Percentiles rank a stretch among this genome's conserved stretches.
phyloP scores from a whole-genome alignment of 2,113 vertebrate species.

The Lophius piscatorius region DNA sequence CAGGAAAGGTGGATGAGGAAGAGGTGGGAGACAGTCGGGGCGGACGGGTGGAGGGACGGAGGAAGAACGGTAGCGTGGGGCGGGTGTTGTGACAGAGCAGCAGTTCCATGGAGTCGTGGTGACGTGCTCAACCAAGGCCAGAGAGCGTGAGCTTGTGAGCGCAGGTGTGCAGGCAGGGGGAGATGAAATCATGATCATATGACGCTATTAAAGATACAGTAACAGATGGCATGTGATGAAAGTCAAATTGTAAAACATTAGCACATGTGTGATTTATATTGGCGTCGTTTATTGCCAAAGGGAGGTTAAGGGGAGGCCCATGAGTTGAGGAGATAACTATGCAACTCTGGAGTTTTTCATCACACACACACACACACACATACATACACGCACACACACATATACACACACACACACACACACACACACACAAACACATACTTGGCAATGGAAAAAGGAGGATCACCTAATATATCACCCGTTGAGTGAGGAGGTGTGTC shows the following conservation, averaged over 20 bases:
- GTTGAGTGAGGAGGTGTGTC: background rate
- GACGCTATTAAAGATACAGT: conserved; percentile 28
- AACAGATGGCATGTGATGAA: conserved; percentile 25
- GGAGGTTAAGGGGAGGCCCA: conserved; percentile 9
- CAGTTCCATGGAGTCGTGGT: conserved; percentile 10
- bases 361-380: background rate
- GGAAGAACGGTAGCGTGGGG: conserved; percentile 43
- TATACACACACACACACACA: background rate
- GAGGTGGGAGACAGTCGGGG: conserved; percentile 32
- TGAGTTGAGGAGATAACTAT: conserved; percentile 11
- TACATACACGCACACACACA: background rate
- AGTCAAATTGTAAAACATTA: conserved; percentile 43
- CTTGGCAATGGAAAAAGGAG: conserved; percentile 22
- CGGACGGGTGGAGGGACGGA: conserved; percentile 21
- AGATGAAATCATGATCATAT: background rate
- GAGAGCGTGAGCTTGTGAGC: background rate
- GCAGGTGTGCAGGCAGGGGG: too few relatives aligned
- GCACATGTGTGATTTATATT: background rate
- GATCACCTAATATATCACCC: conserved; percentile 31
- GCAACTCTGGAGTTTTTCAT: conserved; percentile 27
- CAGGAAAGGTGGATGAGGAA: conserved; percentile 46
- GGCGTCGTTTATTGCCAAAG: conserved; percentile 27
- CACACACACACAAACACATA: background rate
- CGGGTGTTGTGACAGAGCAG: conserved; percentile 23
- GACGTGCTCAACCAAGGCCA: conserved; percentile 5